phyloP scores from a whole-genome alignment of 1,140 invertebrate species.

The Charaxes varanes region DNA sequence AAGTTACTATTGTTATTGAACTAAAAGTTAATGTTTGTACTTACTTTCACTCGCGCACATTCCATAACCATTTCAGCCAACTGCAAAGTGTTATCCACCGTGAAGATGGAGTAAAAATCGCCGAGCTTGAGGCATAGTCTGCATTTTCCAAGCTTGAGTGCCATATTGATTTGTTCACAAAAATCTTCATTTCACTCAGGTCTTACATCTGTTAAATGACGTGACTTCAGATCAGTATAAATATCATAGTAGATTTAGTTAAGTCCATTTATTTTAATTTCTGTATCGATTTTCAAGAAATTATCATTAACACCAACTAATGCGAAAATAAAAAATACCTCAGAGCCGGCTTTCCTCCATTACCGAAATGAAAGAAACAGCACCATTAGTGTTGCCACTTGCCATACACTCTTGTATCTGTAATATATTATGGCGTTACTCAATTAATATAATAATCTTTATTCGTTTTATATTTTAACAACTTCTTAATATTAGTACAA shows the following conservation, averaged over 20 bases:
- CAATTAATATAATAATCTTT: too few relatives aligned
- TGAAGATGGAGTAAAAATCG: slow-evolving; percentile 72
- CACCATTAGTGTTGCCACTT: slow-evolving; percentile 11
- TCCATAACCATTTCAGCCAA: slow-evolving; percentile 76
- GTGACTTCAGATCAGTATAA: slow-evolving; percentile 10
- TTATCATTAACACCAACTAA: slow-evolving; percentile 14
- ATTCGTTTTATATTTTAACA: too few relatives aligned
- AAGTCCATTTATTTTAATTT: slow-evolving; percentile 6
- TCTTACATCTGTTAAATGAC: slow-evolving; percentile 28
- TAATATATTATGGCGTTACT: too few relatives aligned
- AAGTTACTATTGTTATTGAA: slow-evolving; percentile 13
- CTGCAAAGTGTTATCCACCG: slow-evolving; percentile 68
- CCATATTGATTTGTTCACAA: slow-evolving; percentile 65
- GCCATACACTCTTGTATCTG: too few relatives aligned
- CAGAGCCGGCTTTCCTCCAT: slow-evolving; percentile 21
- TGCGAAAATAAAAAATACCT: slow-evolving; percentile 16
- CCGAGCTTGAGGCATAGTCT: slow-evolving; percentile 72
- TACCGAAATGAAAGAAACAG: slow-evolving; percentile 8
- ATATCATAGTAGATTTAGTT: neutral
- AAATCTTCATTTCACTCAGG: slow-evolving; percentile 50
- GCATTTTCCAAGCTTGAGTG: slow-evolving; percentile 71
- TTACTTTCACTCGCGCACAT: slow-evolving; percentile 74
- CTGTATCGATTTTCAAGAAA: slow-evolving; percentile 6
- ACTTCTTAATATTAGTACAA: too few relatives aligned
- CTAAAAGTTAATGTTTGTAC: slow-evolving; percentile 14